Evolutionary conservation across 2,888 invertebrate genomes (phyloP).

Genomic region (Alitta virens): DNA sequence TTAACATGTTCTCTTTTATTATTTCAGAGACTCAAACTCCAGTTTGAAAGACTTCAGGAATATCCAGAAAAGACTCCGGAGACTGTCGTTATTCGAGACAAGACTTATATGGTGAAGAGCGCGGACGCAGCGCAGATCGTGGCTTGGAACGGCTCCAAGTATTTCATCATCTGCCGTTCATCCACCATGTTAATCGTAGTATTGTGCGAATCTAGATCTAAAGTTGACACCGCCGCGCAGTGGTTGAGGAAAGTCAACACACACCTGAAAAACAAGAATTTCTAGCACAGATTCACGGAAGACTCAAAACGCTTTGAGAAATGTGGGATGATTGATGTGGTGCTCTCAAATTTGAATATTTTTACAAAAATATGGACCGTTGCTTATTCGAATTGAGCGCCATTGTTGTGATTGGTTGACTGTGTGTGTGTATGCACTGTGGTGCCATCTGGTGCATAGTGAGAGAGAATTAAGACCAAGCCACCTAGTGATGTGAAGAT

Average conservation of each 20-base stretch:
- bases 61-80: background rate
- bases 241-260: constrained; percentile 13
- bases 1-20: background rate
- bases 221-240: constrained; percentile 1
- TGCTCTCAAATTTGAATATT: too few species aligned
- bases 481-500: too few species aligned
- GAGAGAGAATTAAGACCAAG: too few species aligned
- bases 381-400: too few species aligned
- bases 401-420: too few species aligned
- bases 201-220: constrained; percentile 2
- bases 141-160: constrained; percentile 15
- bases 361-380: too few species aligned
- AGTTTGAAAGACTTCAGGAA: background rate
- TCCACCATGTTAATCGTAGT: constrained; percentile 5
- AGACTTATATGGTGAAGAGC: constrained; percentile 13
- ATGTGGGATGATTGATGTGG: too few species aligned
- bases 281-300: background rate
- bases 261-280: constrained; percentile 8
- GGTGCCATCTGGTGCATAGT: too few species aligned
- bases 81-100: background rate
- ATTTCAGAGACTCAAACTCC: constrained; percentile 1
- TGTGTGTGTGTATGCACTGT: too few species aligned
- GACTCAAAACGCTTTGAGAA: background rate
- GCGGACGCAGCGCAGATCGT: constrained; percentile 8
- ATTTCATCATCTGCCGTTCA: constrained; percentile 15